Percentiles rank a stretch among this genome's conserved stretches.
Evolutionary conservation across 2,888 invertebrate species (phyloP).

Genomic region (Melieria crassipennis): DNA sequence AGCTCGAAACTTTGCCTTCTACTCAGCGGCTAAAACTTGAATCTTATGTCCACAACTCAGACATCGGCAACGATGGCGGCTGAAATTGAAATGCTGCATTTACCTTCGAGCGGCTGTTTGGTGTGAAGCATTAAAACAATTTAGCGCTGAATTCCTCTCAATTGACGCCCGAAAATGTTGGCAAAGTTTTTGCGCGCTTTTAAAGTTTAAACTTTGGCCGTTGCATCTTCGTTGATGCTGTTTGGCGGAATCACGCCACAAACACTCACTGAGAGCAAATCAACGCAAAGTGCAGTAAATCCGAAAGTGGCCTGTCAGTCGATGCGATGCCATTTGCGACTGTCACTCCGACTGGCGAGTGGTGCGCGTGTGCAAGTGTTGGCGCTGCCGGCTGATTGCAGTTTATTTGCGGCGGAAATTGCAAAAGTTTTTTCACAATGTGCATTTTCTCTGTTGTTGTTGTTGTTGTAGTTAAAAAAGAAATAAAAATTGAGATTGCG

Average conservation of each 20-base stretch:
- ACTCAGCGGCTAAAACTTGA: too few species aligned
- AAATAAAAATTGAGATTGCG: too few species aligned
- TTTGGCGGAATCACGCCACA: constrained; percentile 10
- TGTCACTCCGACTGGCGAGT: neutral
- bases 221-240: too few species aligned
- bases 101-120: neutral
- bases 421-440: constrained; percentile 34
- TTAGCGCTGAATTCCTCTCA: constrained; percentile 8
- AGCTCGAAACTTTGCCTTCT: too few species aligned
- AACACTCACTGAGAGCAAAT: constrained; percentile 20
- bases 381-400: constrained; percentile 30
- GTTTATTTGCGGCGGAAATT: constrained; percentile 35
- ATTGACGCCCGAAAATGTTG: neutral
- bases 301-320: constrained; percentile 7
- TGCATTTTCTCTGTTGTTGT: too few species aligned
- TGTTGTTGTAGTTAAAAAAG: too few species aligned
- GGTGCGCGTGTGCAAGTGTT: constrained; percentile 24
- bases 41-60: too few species aligned
- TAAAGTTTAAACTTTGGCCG: too few species aligned
- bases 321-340: neutral
- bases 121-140: constrained; percentile 28
- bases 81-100: neutral
- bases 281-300: constrained; percentile 22
- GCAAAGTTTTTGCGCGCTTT: neutral
- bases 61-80: too few species aligned